These are phyloP conservation scores for Rissa tridactyla DNA, from an alignment of 2,113 vertebrate genomes.

Conservation along the genomic window DNA sequence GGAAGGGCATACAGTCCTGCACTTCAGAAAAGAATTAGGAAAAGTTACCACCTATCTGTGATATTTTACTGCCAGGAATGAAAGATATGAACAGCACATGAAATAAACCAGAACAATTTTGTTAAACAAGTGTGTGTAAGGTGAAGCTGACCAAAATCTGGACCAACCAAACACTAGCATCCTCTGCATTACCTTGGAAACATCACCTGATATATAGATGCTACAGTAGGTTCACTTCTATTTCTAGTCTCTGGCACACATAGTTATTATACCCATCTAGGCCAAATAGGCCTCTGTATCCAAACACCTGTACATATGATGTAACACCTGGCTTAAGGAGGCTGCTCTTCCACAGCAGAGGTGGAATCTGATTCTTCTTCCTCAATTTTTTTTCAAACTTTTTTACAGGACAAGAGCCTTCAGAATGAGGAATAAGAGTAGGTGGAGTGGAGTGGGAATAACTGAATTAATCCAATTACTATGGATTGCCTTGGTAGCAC, in stretches of 20 bases:
- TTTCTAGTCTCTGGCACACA: not conserved
- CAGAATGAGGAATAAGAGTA: not conserved
- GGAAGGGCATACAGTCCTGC: conserved; percentile 12
- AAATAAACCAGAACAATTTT: conserved; percentile 47
- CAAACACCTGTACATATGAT: not conserved
- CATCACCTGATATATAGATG: not conserved
- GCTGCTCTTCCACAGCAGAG: not conserved
- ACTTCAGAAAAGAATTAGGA: conserved; percentile 30
- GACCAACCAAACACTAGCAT: not conserved
- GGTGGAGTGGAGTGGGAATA: not conserved
- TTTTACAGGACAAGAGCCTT: not conserved
- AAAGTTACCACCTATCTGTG: conserved; percentile 45
- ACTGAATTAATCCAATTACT: not conserved
- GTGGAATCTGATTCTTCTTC: not conserved
- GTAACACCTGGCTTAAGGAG: not conserved
- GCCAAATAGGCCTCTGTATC: not conserved
- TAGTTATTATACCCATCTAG: not conserved
- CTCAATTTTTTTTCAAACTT: not conserved
- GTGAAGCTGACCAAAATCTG: conserved; percentile 9
- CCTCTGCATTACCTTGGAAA: not conserved
- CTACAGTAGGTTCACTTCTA: not conserved
- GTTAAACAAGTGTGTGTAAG: not conserved
- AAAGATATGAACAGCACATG: conserved; percentile 32
- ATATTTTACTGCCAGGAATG: conserved; percentile 55
- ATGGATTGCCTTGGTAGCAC: not conserved